Conservation (phyloP, 1,140 invertebrate genomes). For the Tribolium madens region DNA sequence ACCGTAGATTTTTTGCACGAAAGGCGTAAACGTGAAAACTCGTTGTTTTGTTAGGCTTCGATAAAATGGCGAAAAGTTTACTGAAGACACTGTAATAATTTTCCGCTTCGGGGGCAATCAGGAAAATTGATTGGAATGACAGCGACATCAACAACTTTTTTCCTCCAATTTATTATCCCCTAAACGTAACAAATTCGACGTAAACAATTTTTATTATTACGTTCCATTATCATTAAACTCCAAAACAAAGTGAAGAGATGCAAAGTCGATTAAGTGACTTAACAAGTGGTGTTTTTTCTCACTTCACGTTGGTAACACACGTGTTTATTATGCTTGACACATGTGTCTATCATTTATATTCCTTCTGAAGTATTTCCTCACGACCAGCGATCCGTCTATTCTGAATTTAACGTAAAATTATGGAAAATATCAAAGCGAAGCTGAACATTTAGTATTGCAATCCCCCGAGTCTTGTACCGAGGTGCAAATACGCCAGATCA, state of each 20-base stretch:
- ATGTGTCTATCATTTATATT: conserved; percentile 44
- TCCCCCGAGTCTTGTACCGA: conserved; percentile 37
- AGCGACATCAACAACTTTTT: conserved; percentile 23
- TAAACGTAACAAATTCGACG: conserved; percentile 19
- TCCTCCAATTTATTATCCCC: conserved; percentile 3
- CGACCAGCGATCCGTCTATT: conserved; percentile 4
- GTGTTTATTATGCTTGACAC: conserved; percentile 45
- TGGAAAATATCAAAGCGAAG: conserved; percentile 24
- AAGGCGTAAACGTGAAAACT: conserved; percentile 28
- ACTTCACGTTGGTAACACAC: conserved; percentile 41
- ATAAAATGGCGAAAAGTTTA: conserved; percentile 24
- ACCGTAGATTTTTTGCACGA: conserved; percentile 36
- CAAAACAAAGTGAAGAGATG: conserved; percentile 10
- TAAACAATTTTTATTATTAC: conserved; percentile 39
- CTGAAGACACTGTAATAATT: conserved; percentile 8
- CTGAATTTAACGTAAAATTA: conserved; percentile 13
- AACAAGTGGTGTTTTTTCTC: conserved; percentile 38
- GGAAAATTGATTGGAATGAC: conserved; percentile 24
- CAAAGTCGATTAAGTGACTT: conserved; percentile 11
- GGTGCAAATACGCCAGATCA: conserved; percentile 48
- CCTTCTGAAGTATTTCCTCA: conserved; percentile 17
- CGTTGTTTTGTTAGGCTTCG: conserved; percentile 12
- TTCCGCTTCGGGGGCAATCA: neutral
- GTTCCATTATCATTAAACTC: conserved; percentile 28
- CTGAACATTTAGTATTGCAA: conserved; percentile 36